phyloP scores from a whole-genome alignment of 2,888 invertebrate species.

The Eustalomyia histrio region DNA sequence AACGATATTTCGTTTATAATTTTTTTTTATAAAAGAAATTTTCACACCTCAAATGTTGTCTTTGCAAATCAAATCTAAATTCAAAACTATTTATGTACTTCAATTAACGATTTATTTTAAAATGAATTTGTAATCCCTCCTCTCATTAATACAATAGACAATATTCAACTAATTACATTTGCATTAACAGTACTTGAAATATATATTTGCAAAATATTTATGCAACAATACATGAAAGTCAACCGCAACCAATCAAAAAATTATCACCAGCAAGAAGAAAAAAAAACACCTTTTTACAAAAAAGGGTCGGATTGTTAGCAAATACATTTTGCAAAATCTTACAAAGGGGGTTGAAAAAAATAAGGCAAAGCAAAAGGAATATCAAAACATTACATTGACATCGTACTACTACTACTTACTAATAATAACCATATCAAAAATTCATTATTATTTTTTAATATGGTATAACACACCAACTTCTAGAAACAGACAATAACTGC shows the following conservation, averaged over 20 bases:
- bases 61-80: slow-evolving; percentile 1
- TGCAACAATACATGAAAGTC: slow-evolving; percentile 41
- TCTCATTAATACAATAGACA: slow-evolving; percentile 47
- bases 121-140: slow-evolving; percentile 26
- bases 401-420: slow-evolving; percentile 37
- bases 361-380: neutral
- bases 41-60: neutral
- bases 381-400: neutral
- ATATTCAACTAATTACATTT: slow-evolving; percentile 54
- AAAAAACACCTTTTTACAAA: slow-evolving; percentile 39
- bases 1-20: no score
- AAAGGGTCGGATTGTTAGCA: slow-evolving; percentile 13
- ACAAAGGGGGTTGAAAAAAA: slow-evolving; percentile 50
- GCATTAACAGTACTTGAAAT: slow-evolving; percentile 39
- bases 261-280: slow-evolving; percentile 47
- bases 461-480: slow-evolving; percentile 21
- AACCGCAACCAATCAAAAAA: slow-evolving; percentile 63
- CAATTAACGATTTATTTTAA: slow-evolving; percentile 42
- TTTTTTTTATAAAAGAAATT: neutral
- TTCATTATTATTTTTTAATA: slow-evolving; percentile 46
- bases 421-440: slow-evolving; percentile 58
- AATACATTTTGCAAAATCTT: neutral
- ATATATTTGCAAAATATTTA: neutral
- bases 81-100: slow-evolving; percentile 21
- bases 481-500: slow-evolving; percentile 48